Conservation (phyloP, 2,797 vertebrate genomes). For the Poeciliopsis paucimaculata region DNA sequence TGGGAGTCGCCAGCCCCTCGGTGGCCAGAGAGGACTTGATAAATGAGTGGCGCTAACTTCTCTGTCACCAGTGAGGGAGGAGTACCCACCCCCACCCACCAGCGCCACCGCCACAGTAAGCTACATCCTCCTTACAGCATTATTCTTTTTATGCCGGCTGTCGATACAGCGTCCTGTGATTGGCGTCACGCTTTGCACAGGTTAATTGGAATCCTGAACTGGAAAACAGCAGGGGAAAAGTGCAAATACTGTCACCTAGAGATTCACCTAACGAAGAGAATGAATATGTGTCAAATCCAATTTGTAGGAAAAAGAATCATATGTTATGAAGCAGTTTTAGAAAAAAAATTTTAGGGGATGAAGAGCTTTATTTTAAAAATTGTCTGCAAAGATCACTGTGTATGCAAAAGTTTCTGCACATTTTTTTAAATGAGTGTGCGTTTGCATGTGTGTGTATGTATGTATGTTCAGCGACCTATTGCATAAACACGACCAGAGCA, state of each 20-base stretch:
- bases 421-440: background rate
- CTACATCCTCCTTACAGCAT: constrained; percentile 79
- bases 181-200: constrained; percentile 79
- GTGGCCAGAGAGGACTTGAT: constrained; percentile 84
- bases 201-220: constrained; percentile 85
- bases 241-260: constrained; percentile 71
- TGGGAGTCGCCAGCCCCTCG: constrained; percentile 69
- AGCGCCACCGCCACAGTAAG: constrained; percentile 59
- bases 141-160: constrained; percentile 76
- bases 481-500: constrained; percentile 39
- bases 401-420: background rate
- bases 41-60: constrained; percentile 84
- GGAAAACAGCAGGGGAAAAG: constrained; percentile 76
- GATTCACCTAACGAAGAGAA: constrained; percentile 56
- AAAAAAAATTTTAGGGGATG: constrained; percentile 17
- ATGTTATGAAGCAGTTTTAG: constrained; percentile 40
- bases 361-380: constrained; percentile 12
- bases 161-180: constrained; percentile 77
- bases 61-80: constrained; percentile 79
- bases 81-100: constrained; percentile 36
- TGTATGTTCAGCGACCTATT: constrained; percentile 48
- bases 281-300: constrained; percentile 62
- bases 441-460: background rate
- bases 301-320: constrained; percentile 47
- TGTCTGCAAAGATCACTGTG: background rate